phyloP scores from a whole-genome alignment of 2,113 vertebrate species.

The Dolichallabes microphthalmus region DNA sequence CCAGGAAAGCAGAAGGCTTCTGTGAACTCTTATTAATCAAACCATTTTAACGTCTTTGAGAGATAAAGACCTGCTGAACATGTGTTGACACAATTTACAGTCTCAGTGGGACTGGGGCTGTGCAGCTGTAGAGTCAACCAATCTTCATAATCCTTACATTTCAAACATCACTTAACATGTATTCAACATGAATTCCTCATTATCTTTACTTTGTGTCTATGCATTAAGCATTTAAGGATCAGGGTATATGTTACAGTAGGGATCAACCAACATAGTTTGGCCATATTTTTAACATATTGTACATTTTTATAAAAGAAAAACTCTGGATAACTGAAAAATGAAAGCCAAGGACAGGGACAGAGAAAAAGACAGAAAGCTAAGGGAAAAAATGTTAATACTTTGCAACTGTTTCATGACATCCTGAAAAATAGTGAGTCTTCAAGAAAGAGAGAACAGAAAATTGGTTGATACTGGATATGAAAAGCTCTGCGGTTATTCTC shows the following conservation, averaged over 20 bases:
- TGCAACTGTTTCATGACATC: constrained; percentile 27
- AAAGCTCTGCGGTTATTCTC: background rate
- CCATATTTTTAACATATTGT: constrained; percentile 33
- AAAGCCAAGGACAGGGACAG: background rate
- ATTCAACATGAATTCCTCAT: constrained; percentile 17
- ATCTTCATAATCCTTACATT: constrained; percentile 55
- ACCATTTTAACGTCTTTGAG: constrained; percentile 33
- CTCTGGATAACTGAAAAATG: background rate
- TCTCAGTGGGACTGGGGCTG: constrained; percentile 28
- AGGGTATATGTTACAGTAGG: constrained; percentile 19
- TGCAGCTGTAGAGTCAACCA: constrained; percentile 44
- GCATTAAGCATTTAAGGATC: constrained; percentile 27
- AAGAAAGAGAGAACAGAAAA: constrained; percentile 14
- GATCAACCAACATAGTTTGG: constrained; percentile 19
- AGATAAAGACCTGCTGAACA: constrained; percentile 32
- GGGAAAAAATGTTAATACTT: constrained; percentile 13
- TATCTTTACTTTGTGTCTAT: constrained; percentile 30
- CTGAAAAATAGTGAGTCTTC: constrained; percentile 12
- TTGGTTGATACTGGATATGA: constrained; percentile 27
- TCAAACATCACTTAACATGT: constrained; percentile 23
- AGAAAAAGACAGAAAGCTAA: background rate
- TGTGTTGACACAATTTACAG: constrained; percentile 48
- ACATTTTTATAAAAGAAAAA: constrained; percentile 14
- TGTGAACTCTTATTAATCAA: constrained; percentile 35
- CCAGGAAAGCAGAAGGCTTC: constrained; percentile 17